phyloP scores from a whole-genome alignment of 2,888 invertebrate genomes.

The Drosophila bunnanda region DNA sequence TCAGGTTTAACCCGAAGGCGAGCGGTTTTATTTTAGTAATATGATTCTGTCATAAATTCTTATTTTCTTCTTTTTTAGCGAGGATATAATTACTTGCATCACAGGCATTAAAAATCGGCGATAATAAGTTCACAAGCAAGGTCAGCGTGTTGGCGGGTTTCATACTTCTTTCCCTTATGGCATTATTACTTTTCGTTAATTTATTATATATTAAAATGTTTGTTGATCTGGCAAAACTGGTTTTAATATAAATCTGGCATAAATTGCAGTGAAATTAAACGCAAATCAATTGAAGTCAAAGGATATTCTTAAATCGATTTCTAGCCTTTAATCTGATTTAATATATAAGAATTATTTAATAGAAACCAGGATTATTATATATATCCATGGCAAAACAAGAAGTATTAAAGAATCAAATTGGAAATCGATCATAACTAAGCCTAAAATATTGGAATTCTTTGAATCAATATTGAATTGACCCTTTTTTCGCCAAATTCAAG shows the following conservation, averaged over 20 bases:
- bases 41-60: conserved; percentile 23
- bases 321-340: not conserved
- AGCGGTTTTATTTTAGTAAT: conserved; percentile 15
- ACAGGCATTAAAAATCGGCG: conserved; percentile 18
- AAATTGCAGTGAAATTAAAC: not conserved
- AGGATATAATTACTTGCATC: conserved; percentile 30
- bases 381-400: not conserved
- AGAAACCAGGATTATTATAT: not conserved
- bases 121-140: conserved; percentile 23
- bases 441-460: no score
- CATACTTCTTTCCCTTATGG: not conserved
- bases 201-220: conserved; percentile 3
- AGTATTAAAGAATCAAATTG: no score
- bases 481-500: no score
- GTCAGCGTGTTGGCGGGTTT: conserved; percentile 11
- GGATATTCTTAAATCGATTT: not conserved
- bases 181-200: not conserved
- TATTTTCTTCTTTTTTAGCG: not conserved
- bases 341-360: no score
- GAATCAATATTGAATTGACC: no score
- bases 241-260: not conserved
- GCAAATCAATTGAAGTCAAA: not conserved
- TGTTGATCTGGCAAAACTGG: not conserved
- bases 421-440: no score
- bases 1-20: conserved; percentile 30